A percentile compares a stretch with the other conserved stretches of the same genome.
phyloP scores from a whole-genome alignment of 2,888 invertebrate species.

The Drosophila monieri region DNA sequence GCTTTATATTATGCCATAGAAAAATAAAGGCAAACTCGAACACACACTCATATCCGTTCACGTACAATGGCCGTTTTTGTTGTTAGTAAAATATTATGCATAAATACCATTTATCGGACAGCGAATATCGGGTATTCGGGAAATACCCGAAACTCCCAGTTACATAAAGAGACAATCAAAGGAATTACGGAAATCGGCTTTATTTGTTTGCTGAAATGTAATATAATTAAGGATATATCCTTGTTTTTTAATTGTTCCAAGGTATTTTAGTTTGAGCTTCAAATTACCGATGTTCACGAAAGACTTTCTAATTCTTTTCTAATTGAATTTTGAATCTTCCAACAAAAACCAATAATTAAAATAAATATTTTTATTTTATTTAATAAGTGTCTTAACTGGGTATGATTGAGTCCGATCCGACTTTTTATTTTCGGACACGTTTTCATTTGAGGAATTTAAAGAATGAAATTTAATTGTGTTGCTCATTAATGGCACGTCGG shows the following conservation, averaged over 20 bases:
- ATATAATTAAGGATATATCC: no score
- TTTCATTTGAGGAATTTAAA: slow-evolving; percentile 57
- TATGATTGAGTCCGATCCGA: slow-evolving; percentile 4
- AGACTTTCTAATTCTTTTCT: no score
- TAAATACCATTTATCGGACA: slow-evolving; percentile 37
- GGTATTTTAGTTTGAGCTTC: no score
- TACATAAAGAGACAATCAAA: no score
- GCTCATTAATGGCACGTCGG: slow-evolving; percentile 66
- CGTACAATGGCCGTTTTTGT: slow-evolving; percentile 37
- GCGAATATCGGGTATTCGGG: background rate
- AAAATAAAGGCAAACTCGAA: slow-evolving; percentile 56
- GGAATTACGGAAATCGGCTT: no score
- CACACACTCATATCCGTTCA: slow-evolving; percentile 32
- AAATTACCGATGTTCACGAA: no score
- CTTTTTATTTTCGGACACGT: background rate
- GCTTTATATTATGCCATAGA: slow-evolving; percentile 67
- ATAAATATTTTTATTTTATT: background rate
- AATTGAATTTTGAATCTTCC: no score
- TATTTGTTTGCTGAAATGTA: no score
- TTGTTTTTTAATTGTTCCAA: no score
- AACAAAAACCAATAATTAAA: no score
- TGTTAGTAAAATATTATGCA: slow-evolving; percentile 61
- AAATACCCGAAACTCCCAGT: background rate
- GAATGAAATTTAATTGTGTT: slow-evolving; percentile 70
- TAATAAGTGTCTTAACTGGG: background rate